phyloP scores from a whole-genome alignment of 2,113 vertebrate genomes.

The Chrysemys picta region DNA sequence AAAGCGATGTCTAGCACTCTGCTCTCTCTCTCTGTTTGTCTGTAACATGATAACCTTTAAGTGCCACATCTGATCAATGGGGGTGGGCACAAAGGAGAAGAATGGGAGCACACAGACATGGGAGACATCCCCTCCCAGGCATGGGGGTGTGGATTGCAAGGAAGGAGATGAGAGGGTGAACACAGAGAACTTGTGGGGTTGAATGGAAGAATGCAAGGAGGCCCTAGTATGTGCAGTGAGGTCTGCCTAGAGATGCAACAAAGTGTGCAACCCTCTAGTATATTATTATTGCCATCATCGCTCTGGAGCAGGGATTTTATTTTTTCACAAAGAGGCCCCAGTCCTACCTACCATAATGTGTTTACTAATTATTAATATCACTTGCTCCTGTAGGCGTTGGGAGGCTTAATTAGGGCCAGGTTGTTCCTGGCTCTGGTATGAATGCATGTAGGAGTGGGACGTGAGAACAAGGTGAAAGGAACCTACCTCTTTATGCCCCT shows the following conservation, averaged over 20 bases:
- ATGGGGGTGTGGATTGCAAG: background rate
- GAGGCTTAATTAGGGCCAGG: background rate
- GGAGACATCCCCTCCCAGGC: background rate
- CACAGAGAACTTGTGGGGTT: background rate
- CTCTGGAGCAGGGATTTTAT: background rate
- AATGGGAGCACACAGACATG: background rate
- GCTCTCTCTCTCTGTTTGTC: background rate
- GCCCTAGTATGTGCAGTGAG: accelerated
- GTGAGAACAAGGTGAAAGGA: background rate
- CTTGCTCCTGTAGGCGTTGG: background rate
- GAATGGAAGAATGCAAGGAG: background rate
- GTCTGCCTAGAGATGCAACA: accelerated
- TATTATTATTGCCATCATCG: background rate
- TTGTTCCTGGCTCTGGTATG: background rate
- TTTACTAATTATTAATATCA: background rate
- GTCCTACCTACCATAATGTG: background rate
- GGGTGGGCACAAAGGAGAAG: background rate
- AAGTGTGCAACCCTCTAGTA: background rate
- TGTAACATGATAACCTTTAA: background rate
- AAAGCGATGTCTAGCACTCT: background rate
- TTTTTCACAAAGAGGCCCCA: background rate
- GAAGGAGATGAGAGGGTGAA: background rate
- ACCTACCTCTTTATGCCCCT: background rate
- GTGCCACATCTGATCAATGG: background rate
- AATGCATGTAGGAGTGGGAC: background rate